Evolutionary conservation across 2,888 invertebrate genomes (phyloP).

Genomic region (Lasioglossum vierecki): DNA sequence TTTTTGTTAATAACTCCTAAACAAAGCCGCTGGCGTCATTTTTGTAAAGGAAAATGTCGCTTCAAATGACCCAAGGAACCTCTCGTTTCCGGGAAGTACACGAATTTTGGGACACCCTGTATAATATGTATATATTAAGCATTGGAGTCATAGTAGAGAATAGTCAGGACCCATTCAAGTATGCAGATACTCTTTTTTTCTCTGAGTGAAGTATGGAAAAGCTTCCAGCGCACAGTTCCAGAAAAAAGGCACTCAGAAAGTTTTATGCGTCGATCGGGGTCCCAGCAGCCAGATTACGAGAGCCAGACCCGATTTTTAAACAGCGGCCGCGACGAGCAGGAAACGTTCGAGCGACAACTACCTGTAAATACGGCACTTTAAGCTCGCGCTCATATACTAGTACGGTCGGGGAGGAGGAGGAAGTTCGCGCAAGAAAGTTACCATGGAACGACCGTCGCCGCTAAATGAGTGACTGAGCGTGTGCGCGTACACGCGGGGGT

Average conservation of each 20-base stretch:
- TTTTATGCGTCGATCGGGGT: neutral
- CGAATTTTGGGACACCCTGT: too few species aligned
- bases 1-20: too few species aligned
- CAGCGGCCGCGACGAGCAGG: conserved; percentile 10
- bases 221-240: neutral
- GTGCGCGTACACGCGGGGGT: neutral
- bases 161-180: neutral
- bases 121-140: neutral
- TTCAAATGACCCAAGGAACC: too few species aligned
- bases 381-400: neutral
- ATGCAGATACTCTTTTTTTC: too few species aligned
- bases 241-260: neutral
- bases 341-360: conserved; percentile 23
- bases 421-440: conserved; percentile 13
- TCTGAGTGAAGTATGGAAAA: neutral
- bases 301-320: neutral
- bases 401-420: neutral
- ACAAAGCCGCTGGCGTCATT: too few species aligned
- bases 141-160: neutral
- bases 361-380: conserved; percentile 34
- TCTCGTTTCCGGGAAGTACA: too few species aligned
- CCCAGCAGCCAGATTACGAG: neutral
- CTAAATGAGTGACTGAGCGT: conserved; percentile 14
- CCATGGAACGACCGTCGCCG: neutral
- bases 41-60: too few species aligned